Percentiles rank a stretch among this genome's conserved stretches.
These are phyloP conservation scores for Macrobrachium rosenbergii DNA, from an alignment of 1,140 invertebrate genomes.

Conservation along the genomic window DNA sequence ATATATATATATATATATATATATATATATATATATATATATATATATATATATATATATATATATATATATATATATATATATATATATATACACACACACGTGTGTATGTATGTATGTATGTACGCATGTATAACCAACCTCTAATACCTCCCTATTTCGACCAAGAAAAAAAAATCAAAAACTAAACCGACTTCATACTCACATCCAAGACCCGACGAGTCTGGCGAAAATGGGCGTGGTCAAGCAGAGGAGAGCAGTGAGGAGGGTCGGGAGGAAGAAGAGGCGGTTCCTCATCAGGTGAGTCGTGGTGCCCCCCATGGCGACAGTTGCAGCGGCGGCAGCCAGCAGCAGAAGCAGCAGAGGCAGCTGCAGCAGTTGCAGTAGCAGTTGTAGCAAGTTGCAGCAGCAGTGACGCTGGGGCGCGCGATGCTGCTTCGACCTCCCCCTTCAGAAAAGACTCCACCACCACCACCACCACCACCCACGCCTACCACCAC, in stretches of 20 bases:
- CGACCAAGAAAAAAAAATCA: neutral
- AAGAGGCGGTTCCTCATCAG: too few relatives aligned
- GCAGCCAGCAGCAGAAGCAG: constrained; percentile 23
- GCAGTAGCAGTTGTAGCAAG: constrained; percentile 12
- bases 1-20: constrained; percentile 20
- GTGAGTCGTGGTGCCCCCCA: too few relatives aligned
- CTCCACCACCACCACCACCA: neutral
- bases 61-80: constrained; percentile 11
- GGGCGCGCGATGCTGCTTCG: constrained; percentile 30
- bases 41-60: constrained; percentile 14
- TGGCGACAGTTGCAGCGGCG: neutral
- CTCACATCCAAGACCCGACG: constrained; percentile 57
- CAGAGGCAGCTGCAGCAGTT: neutral
- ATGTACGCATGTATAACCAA: too few relatives aligned
- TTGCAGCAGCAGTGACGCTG: constrained; percentile 23
- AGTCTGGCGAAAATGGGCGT: constrained; percentile 45
- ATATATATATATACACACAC: neutral
- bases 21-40: constrained; percentile 12
- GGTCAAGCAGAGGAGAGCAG: constrained; percentile 32
- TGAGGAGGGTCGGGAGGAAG: too few relatives aligned
- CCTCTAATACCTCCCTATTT: too few relatives aligned
- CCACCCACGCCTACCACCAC: neutral
- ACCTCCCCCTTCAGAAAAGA: neutral
- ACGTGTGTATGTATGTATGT: neutral
- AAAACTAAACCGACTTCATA: neutral